A percentile compares a stretch with the other conserved stretches of the same genome.
Evolutionary conservation across 2,888 invertebrate genomes (phyloP).

Genomic region (Caenorhabditis sp.): DNA sequence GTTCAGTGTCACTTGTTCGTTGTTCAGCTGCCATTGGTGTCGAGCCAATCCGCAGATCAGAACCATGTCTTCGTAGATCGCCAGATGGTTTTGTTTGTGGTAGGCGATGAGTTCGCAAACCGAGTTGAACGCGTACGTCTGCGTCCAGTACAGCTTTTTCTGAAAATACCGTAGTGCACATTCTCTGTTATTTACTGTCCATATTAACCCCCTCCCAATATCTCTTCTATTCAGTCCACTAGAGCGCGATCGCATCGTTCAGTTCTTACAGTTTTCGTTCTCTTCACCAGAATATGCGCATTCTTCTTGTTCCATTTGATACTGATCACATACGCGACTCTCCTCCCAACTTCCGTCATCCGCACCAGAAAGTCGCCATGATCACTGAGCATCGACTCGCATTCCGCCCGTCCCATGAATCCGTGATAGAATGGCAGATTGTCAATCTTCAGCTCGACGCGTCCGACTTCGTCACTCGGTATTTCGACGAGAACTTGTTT

Average conservation of each 20-base stretch:
- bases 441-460: constrained; percentile 61
- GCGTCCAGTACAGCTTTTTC: constrained; percentile 69
- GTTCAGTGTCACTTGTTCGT: constrained; percentile 64
- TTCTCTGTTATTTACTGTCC: no score
- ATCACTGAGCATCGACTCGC: constrained; percentile 54
- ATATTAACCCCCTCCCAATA: no score
- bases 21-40: constrained; percentile 70
- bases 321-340: constrained; percentile 61
- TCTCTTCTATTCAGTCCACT: no score
- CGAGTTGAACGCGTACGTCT: constrained; percentile 67
- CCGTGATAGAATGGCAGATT: constrained; percentile 69
- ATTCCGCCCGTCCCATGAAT: constrained; percentile 64
- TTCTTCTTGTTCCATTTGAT: constrained; percentile 42
- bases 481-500: constrained; percentile 31
- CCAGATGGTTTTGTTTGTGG: constrained; percentile 52
- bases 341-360: constrained; percentile 56
- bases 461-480: constrained; percentile 63
- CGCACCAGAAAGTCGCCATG: constrained; percentile 71
- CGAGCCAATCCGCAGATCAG: constrained; percentile 42
- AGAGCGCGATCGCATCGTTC: no score
- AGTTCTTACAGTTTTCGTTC: constrained; percentile 57
- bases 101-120: constrained; percentile 68
- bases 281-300: constrained; percentile 63
- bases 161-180: constrained; percentile 26
- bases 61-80: constrained; percentile 40